Conservation (phyloP, 2,888 invertebrate genomes). For the Amaurobius ferox region DNA sequence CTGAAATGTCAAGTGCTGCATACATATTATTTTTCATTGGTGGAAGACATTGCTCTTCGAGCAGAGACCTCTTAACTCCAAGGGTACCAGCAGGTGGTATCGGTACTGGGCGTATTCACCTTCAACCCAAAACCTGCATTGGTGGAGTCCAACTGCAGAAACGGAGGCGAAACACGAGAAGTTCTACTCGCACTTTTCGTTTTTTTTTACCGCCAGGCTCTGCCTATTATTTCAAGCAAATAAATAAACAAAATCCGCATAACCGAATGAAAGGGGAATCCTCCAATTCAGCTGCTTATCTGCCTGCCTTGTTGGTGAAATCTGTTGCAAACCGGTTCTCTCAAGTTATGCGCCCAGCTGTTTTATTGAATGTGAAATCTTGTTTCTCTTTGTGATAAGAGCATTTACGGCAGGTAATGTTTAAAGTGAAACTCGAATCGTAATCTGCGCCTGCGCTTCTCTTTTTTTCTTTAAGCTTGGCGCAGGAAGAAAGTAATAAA, state of each 20-base stretch:
- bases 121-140: neutral
- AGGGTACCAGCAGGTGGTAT: slow-evolving; percentile 19
- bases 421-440: too few species aligned
- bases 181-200: neutral
- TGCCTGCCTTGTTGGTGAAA: neutral
- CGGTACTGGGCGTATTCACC: slow-evolving; percentile 15
- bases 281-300: neutral
- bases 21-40: slow-evolving; percentile 16
- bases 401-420: too few species aligned
- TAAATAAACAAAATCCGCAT: neutral
- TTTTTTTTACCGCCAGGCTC: neutral
- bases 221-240: neutral
- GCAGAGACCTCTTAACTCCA: neutral
- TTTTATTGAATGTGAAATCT: too few species aligned
- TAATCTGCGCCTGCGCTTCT: too few species aligned
- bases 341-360: neutral
- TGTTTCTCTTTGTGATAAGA: too few species aligned
- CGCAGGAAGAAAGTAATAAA: too few species aligned
- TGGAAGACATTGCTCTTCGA: slow-evolving; percentile 17
- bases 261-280: neutral
- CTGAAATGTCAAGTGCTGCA: too few species aligned
- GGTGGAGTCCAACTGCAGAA: slow-evolving; percentile 1
- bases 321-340: neutral
- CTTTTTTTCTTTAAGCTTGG: too few species aligned
- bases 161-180: neutral